Percentiles rank a stretch among this genome's conserved stretches.
These are phyloP conservation scores for Potamilus streckersoni DNA, from an alignment of 1,140 invertebrate genomes.

Conservation along the genomic window DNA sequence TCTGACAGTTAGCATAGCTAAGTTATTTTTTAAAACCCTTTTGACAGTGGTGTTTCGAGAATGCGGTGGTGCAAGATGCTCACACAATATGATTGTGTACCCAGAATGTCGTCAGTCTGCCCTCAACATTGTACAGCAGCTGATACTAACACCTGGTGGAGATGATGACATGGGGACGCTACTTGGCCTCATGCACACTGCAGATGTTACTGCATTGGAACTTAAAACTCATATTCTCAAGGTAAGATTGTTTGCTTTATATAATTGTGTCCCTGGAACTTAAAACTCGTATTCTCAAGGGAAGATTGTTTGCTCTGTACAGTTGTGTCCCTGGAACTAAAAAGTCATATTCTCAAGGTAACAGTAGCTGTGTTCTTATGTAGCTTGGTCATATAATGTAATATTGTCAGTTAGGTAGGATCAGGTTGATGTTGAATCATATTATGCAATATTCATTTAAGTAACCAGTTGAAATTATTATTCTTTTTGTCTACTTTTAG, in stretches of 20 bases:
- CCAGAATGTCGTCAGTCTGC: slow-evolving; percentile 84
- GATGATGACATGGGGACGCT: slow-evolving; percentile 96
- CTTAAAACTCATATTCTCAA: slow-evolving; percentile 93
- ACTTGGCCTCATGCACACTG: slow-evolving; percentile 90
- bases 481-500: too few species aligned
- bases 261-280: too few species aligned
- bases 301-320: slow-evolving; percentile 2
- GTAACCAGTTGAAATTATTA: too few species aligned
- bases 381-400: too few species aligned
- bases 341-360: too few species aligned
- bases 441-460: too few species aligned
- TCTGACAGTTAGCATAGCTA: background rate
- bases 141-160: slow-evolving; percentile 89
- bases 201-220: slow-evolving; percentile 80
- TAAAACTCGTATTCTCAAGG: too few species aligned
- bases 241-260: slow-evolving; percentile 64
- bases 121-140: slow-evolving; percentile 81
- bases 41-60: slow-evolving; percentile 83
- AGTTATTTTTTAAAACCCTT: background rate
- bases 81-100: slow-evolving; percentile 89
- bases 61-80: slow-evolving; percentile 90
- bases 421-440: too few species aligned
- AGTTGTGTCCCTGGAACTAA: too few species aligned
- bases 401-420: too few species aligned
- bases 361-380: too few species aligned